A percentile compares a stretch with the other conserved stretches of the same genome.
phyloP scores from a whole-genome alignment of 2,888 invertebrate species.

The Idaea straminata region DNA sequence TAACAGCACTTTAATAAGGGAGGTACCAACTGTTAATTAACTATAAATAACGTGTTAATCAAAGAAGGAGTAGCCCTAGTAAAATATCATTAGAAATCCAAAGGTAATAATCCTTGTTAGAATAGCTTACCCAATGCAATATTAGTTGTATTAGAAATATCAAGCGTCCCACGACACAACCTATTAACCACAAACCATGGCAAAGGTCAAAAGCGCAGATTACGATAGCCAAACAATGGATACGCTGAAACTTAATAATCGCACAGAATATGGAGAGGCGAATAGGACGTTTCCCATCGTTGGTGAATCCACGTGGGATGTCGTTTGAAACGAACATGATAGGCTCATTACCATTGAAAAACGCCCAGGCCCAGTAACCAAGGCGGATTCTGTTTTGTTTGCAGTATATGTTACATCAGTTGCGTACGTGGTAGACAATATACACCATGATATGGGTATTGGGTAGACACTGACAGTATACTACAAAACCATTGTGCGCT shows the following conservation, averaged over 20 bases:
- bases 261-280: slow-evolving; percentile 16
- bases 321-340: slow-evolving; percentile 44
- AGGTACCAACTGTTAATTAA: neutral
- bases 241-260: slow-evolving; percentile 25
- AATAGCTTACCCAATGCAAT: slow-evolving; percentile 1
- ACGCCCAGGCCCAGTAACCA: slow-evolving; percentile 15
- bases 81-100: slow-evolving; percentile 3
- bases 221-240: slow-evolving; percentile 30
- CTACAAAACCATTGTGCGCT: neutral
- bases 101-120: slow-evolving; percentile 1
- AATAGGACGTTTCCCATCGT: slow-evolving; percentile 35
- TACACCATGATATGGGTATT: neutral
- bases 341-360: slow-evolving; percentile 47
- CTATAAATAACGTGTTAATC: neutral
- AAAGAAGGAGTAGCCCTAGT: neutral
- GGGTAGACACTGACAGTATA: neutral
- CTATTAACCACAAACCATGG: slow-evolving; percentile 23
- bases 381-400: neutral
- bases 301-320: slow-evolving; percentile 37
- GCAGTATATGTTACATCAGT: neutral
- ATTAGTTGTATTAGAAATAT: slow-evolving; percentile 5
- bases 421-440: neutral
- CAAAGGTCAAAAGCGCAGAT: slow-evolving; percentile 27
- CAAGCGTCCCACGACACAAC: slow-evolving; percentile 13
- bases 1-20: neutral